These are phyloP conservation scores for Cecidostiba fungosa DNA, from an alignment of 2,888 invertebrate species.

Conservation along the genomic window DNA sequence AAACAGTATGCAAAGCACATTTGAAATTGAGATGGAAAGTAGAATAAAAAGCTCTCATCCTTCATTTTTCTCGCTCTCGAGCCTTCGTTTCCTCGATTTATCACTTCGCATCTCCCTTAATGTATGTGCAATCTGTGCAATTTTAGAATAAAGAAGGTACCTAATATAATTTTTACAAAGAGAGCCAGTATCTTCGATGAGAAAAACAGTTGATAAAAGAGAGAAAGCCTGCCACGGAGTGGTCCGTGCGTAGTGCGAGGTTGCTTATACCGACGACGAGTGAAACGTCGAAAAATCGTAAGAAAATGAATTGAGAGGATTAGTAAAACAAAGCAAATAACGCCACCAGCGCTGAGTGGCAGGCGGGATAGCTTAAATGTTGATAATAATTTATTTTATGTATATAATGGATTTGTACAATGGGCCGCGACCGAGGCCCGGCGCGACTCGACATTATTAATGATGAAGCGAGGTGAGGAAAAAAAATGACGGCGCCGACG, in stretches of 20 bases:
- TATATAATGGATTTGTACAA: conserved; percentile 79
- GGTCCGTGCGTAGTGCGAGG: conserved; percentile 49
- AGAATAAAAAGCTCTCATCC: conserved; percentile 8
- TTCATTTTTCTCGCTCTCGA: conserved; percentile 43
- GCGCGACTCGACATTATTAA: conserved; percentile 63
- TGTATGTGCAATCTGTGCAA: conserved; percentile 77
- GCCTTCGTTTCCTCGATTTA: conserved; percentile 34
- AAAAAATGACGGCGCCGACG: conserved; percentile 55
- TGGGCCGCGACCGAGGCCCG: conserved; percentile 71
- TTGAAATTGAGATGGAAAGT: neutral
- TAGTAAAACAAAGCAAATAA: conserved; percentile 49
- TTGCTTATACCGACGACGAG: conserved; percentile 28
- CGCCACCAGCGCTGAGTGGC: conserved; percentile 65
- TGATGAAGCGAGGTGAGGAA: conserved; percentile 39
- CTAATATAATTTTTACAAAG: conserved; percentile 79
- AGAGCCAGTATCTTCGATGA: conserved; percentile 78
- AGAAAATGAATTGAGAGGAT: conserved; percentile 42
- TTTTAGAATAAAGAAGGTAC: conserved; percentile 77
- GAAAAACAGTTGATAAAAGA: conserved; percentile 47
- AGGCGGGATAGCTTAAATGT: conserved; percentile 78
- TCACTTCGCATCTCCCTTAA: conserved; percentile 69
- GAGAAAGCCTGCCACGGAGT: conserved; percentile 67
- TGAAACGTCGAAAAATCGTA: conserved; percentile 44
- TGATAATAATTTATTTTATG: conserved; percentile 80
- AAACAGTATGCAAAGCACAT: conserved; percentile 24